Base-by-base conservation (phyloP, 2,888 invertebrate species). In the Seira ritae region DNA sequence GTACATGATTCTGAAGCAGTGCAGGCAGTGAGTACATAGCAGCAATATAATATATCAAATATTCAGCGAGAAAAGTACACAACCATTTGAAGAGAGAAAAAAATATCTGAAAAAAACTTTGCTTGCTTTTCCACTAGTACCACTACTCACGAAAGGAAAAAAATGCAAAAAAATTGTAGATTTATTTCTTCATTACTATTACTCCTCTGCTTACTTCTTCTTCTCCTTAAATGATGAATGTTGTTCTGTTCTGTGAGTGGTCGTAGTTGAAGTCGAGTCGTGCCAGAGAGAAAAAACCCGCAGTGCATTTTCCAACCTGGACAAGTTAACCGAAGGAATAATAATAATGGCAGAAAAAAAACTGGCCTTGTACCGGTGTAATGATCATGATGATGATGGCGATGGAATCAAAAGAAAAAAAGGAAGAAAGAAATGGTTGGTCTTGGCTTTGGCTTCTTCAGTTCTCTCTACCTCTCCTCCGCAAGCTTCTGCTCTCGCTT, bases 141-240 rank as follows among this genome's bases (percentile, higher is more conserved):
- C n/a, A n/a, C n/a, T n/a, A n/a, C n/a, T n/a, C n/a, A n/a, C n/a
- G n/a, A n/a, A n/a, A n/a, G n/a, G n/a, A n/a, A n/a, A n/a, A n/a
- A n/a, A n/a, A 79, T 79, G 72, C 71, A 79, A 71, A 79, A 79
- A 46, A 60, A 20, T 65, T 79, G 50, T 79, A 79, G 78, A 79
- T 79, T 79, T 79, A 79, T 79, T 79, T 79, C 78, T 79, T 79
- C 78, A 79, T 79, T 79, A 79, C 78, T 70, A 46, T n/a, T n/a
- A n/a, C n/a, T n/a, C n/a, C n/a, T n/a, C n/a, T n/a, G n/a, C n/a
- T n/a, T n/a, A n/a, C n/a, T n/a, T n/a, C n/a, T n/a, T n/a, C n/a
- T n/a, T n/a, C n/a, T n/a, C n/a, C n/a, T n/a, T n/a, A n/a, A n/a
- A n/a, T n/a, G n/a, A n/a, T n/a, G n/a, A n/a, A n/a, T n/a, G n/a